Evolutionary conservation across 1,140 invertebrate genomes (phyloP), one percentile per base, ranked within the genome.

Genomic region (Drosophila simulans): DNA sequence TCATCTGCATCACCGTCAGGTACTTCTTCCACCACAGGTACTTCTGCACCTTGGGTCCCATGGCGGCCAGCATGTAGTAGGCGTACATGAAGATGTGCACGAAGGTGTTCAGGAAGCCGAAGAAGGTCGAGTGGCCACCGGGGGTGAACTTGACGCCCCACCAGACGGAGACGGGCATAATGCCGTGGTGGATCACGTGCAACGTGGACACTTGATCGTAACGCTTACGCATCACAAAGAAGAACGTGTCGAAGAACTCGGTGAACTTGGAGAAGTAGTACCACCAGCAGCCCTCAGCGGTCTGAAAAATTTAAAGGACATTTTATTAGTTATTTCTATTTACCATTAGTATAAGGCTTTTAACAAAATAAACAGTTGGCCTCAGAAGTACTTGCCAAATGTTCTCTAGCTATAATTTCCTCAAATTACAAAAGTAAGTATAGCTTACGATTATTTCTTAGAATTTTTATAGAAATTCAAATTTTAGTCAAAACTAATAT

Each of bases 11-110:
- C 2, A 94, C 94, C 0, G 98, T 98, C 40, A 98, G 92, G 86
- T 98, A 98, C 85, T 96, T 97, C 93, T 98, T 98, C 97, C 98
- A 98, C 97, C 97, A 98, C 7, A 98, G 93, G 86, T 96, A 98
- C 55, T 96, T 97, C 91, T 97, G 97, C 77, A 97, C 94, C 46
- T 95, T 93, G 0, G 97, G 97, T 46, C 97, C 97, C 70, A 98
- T 94, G 0, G 97, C 97, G 12, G 97, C 95, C 53, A 98, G 92
- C 69, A 97, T 93, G 92, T 98, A 98, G 91, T 98, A 98, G 0
- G 95, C 93, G 92, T 98, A 98, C 97, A 98, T 98, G 27, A 98
- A 93, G 35, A 97, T 95, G 90, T 98, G 97, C 3, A 98, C 97
- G 76, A 97, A 97, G 1, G 96, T 96, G 92, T 98, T 98, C 20